Evolutionary conservation across 2,888 invertebrate species (phyloP), one percentile per base, ranked within the genome.

Genomic region (Arctia plantaginis): DNA sequence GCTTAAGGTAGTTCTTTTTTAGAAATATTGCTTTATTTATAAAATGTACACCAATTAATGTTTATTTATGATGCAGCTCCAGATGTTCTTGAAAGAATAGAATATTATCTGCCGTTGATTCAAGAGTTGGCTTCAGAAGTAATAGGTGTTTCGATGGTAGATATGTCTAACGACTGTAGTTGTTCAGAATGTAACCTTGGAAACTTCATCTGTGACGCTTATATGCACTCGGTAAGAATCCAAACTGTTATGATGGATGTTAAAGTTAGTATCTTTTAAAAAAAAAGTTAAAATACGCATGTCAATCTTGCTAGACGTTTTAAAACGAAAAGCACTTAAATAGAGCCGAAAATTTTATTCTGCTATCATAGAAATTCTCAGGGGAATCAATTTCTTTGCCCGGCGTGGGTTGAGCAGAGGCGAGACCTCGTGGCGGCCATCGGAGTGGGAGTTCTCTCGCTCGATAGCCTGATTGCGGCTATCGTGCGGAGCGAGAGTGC

Each of bases 131-230:
- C 97, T 0, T 93, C 92, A 0, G 89, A 93, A 75, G 90, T 96
- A n/a, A 87, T 98, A 6, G 98, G 98, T 0, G 81, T 79, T 3
- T 96, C 97, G 0, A 90, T 94, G 80, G 97, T 98, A 0, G 89
- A 93, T 23, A 88, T 98, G 59, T 93, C 96, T 2, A 95, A 90
- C 0, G 86, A 89, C 2, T 98, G 98, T 82, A 87, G 96, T 1
- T 92, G 92, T 18, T 87, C 86, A 0, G 98, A 98, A 90, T 98
- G 98, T 85, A 97, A 97, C 85, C 91, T 98, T 69, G 98, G 98
- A 41, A 97, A 97, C 88, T 96, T 98, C 41, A 95, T 98, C 71
- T 96, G 97, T 51, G 98, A 98, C 80, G 97, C 98, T 0, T 97
- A 97, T 44, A 66, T 98, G 78, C 93, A 97, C 86, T 87, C 96